Evolutionary conservation across 2,888 invertebrate genomes (phyloP).

Genomic region (Lobophora halterata): DNA sequence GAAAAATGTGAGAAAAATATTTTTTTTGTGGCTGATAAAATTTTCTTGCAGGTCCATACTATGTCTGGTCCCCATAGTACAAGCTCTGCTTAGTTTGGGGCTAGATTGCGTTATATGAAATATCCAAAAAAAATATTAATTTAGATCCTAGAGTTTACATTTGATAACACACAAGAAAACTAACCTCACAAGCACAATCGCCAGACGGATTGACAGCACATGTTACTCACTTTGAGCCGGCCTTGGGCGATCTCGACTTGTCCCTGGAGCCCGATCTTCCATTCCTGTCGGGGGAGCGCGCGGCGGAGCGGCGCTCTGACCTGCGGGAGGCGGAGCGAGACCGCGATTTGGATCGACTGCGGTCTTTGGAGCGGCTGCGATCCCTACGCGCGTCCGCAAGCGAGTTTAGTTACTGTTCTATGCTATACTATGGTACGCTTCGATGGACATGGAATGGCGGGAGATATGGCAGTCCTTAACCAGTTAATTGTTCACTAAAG

Average conservation of each 20-base stretch:
- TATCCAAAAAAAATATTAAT: too few relatives aligned
- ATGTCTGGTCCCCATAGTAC: too few relatives aligned
- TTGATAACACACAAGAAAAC: slow-evolving; percentile 36
- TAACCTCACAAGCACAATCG: slow-evolving; percentile 46
- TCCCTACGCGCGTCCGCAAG: slow-evolving; percentile 47
- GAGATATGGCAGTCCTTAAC: too few relatives aligned
- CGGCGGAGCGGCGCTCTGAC: slow-evolving; percentile 37
- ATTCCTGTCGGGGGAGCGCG: slow-evolving; percentile 41
- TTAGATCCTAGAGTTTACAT: too few relatives aligned
- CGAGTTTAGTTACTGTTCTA: slow-evolving; percentile 15
- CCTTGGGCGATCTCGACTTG: slow-evolving; percentile 76
- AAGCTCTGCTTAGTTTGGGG: too few relatives aligned
- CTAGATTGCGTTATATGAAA: too few relatives aligned
- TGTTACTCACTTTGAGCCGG: slow-evolving; percentile 61
- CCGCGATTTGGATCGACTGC: slow-evolving; percentile 53
- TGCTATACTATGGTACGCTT: slow-evolving; percentile 7
- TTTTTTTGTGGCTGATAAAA: too few relatives aligned
- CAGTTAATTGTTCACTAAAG: too few relatives aligned
- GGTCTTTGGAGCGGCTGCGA: slow-evolving; percentile 63
- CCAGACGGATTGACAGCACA: slow-evolving; percentile 60
- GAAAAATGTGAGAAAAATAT: too few relatives aligned
- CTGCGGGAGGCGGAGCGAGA: slow-evolving; percentile 44
- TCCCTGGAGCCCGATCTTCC: slow-evolving; percentile 54
- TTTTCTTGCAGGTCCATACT: too few relatives aligned
- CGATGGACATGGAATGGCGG: slow-evolving; percentile 2